These are phyloP conservation scores for Hydrotaea cyrtoneurina DNA, from an alignment of 2,888 invertebrate genomes.

Conservation along the genomic window DNA sequence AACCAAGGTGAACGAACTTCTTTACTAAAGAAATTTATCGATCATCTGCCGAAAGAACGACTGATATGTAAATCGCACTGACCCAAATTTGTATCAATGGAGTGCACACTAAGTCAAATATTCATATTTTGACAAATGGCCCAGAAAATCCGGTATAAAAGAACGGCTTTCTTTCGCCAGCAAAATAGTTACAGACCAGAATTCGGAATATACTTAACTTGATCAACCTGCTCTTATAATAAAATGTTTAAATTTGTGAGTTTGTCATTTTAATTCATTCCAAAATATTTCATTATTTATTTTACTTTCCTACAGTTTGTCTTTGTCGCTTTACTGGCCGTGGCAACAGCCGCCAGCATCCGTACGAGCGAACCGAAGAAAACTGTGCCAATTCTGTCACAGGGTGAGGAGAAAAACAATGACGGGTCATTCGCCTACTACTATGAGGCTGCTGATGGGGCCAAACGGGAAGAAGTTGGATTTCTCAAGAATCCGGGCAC, in stretches of 20 bases:
- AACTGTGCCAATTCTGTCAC: constrained; percentile 40
- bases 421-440: constrained; percentile 77
- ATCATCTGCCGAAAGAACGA: background rate
- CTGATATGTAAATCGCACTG: constrained; percentile 17
- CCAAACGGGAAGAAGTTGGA: constrained; percentile 75
- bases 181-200: constrained; percentile 22
- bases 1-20: constrained; percentile 1
- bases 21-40: background rate
- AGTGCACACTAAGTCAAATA: constrained; percentile 6
- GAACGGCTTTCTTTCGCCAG: constrained; percentile 25
- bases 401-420: constrained; percentile 58
- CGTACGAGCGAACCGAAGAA: background rate
- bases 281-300: too few species aligned
- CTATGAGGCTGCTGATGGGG: constrained; percentile 76
- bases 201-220: background rate
- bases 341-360: constrained; percentile 25
- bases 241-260: constrained; percentile 51
- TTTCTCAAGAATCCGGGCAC: constrained; percentile 70
- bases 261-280: background rate
- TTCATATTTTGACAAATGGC: constrained; percentile 8
- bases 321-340: constrained; percentile 19
- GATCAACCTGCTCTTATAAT: background rate
- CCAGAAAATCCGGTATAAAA: constrained; percentile 27
- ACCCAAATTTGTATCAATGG: constrained; percentile 10
- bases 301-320: constrained; percentile 3